Evolutionary conservation across 2,888 invertebrate genomes (phyloP).

Genomic region (Oscheius sp.): DNA sequence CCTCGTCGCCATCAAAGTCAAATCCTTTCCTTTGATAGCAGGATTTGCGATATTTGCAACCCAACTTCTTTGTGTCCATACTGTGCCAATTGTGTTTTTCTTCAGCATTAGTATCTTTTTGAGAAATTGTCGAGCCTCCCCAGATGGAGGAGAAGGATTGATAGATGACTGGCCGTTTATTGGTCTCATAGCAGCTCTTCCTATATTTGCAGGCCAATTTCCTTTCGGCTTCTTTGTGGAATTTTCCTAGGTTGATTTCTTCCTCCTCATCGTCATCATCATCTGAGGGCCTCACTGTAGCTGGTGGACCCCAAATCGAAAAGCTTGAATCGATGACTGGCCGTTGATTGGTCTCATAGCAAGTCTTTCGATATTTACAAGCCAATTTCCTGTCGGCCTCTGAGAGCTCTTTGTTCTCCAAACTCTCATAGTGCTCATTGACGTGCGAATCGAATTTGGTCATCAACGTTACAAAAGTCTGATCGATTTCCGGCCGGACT

Average conservation of each 20-base stretch:
- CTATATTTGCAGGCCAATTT: conserved; percentile 60
- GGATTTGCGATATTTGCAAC: conserved; percentile 62
- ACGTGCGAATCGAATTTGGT: conserved; percentile 29
- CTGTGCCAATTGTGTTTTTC: not conserved
- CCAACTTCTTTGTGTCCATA: conserved; percentile 38
- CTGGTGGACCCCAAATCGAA: conserved; percentile 8
- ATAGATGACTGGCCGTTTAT: conserved; percentile 49
- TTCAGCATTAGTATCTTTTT: not conserved
- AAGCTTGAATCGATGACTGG: conserved; percentile 52
- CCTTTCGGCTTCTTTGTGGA: conserved; percentile 21
- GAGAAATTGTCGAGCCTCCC: conserved; percentile 2
- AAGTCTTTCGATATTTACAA: conserved; percentile 63
- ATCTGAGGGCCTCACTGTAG: too few relatives aligned
- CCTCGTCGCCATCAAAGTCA: too few relatives aligned
- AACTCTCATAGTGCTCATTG: conserved; percentile 20
- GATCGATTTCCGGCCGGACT: conserved; percentile 48
- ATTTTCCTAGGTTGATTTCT: conserved; percentile 24
- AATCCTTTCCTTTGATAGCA: too few relatives aligned
- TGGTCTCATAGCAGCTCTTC: conserved; percentile 65
- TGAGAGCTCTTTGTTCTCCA: not conserved
- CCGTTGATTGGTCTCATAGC: conserved; percentile 61
- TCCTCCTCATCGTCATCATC: too few relatives aligned
- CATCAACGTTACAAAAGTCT: conserved; percentile 13
- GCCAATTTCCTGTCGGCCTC: conserved; percentile 41
- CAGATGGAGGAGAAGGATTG: conserved; percentile 4